Conservation (phyloP, 2,113 vertebrate genomes). For the Pagrus major region DNA sequence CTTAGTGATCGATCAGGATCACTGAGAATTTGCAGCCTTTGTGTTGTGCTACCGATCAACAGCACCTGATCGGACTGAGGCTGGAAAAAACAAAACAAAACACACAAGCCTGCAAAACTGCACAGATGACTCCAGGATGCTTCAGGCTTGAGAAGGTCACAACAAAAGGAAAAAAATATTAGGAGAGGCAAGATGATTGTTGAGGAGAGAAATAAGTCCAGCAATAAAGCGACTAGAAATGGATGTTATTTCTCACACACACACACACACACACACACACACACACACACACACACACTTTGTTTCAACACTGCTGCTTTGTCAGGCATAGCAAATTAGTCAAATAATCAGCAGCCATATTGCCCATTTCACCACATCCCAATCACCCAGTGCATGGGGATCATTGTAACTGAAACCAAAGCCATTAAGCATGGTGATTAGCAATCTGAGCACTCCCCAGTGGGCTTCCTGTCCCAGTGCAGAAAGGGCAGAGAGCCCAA, state of each 20-base stretch:
- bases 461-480: slow-evolving; percentile 74
- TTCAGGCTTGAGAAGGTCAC: slow-evolving; percentile 1
- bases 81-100: background rate
- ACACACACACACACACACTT: slow-evolving; percentile 17
- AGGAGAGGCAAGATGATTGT: slow-evolving; percentile 38
- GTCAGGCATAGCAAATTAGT: slow-evolving; percentile 49
- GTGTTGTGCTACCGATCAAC: background rate
- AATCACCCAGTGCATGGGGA: slow-evolving; percentile 84
- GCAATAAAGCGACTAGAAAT: slow-evolving; percentile 35
- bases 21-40: background rate
- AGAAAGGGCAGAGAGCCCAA: slow-evolving; percentile 76
- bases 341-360: slow-evolving; percentile 88
- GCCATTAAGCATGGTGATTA: slow-evolving; percentile 77
- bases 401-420: slow-evolving; percentile 78
- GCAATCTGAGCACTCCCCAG: slow-evolving; percentile 68
- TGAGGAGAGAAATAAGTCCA: slow-evolving; percentile 33
- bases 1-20: no score
- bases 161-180: slow-evolving; percentile 38
- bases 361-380: slow-evolving; percentile 94
- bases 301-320: slow-evolving; percentile 23
- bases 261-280: slow-evolving; percentile 10
- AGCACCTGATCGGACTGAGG: slow-evolving; percentile 15
- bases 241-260: slow-evolving; percentile 2
- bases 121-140: background rate
- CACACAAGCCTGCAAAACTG: background rate